Conservation (phyloP, 1,140 invertebrate genomes). For the Cotesia chilonis region DNA sequence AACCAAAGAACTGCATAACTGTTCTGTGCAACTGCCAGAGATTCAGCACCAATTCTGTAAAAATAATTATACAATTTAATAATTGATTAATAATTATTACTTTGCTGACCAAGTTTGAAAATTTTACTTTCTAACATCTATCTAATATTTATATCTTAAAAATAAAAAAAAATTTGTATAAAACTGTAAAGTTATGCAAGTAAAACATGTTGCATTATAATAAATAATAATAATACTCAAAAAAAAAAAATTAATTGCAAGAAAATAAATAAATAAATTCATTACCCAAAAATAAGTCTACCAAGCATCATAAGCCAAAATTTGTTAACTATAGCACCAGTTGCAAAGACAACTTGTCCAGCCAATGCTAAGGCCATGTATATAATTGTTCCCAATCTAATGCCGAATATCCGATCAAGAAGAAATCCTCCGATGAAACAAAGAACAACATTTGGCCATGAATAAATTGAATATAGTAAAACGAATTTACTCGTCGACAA, state of each 20-base stretch:
- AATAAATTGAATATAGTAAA: constrained; percentile 93
- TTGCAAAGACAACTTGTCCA: constrained; percentile 89
- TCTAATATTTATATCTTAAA: too few species aligned
- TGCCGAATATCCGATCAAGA: constrained; percentile 93
- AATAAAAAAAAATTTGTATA: too few species aligned
- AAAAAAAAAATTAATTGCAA: too few species aligned
- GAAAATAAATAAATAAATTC: constrained; percentile 30
- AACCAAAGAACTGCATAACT: constrained; percentile 98
- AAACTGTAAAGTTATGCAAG: too few species aligned
- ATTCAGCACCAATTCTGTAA: constrained; percentile 91
- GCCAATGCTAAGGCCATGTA: constrained; percentile 85
- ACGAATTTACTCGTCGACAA: constrained; percentile 86
- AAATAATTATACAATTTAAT: too few species aligned
- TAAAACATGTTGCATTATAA: too few species aligned
- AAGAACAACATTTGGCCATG: constrained; percentile 96
- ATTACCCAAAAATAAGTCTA: constrained; percentile 94
- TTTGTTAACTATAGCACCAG: constrained; percentile 80
- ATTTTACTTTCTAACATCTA: too few species aligned
- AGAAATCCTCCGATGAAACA: constrained; percentile 97
- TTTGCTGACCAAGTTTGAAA: too few species aligned
- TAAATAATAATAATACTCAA: too few species aligned
- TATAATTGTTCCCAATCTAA: constrained; percentile 89
- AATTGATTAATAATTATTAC: too few species aligned
- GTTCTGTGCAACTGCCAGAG: constrained; percentile 95
- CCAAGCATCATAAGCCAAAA: constrained; percentile 95